Evolutionary conservation across 92 coral and sea anemone genomes (phyloP), one percentile per base, ranked within the genome.

Genomic region (Palythoa heliodiscus): DNA sequence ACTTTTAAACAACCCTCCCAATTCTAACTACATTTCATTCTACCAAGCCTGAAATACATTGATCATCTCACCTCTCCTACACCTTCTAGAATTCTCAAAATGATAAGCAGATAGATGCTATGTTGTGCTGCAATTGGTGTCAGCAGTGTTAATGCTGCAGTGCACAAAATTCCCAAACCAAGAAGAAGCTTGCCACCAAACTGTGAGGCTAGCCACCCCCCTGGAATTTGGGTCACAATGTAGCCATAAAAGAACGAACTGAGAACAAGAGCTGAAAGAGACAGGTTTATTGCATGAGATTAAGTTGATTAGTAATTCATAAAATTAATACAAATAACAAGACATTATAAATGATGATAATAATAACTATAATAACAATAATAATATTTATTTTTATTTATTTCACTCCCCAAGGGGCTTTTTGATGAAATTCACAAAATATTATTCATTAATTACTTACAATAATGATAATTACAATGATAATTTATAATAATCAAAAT

Each of bases 161-260:
- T 93, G 50, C 92, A 90, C 15, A 95, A 88, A 58, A 95, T 95
- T 70, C 98, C 98, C 77, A 90, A 79, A 43, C 98, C 95, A 88
- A 93, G 93, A 39, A 95, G 75, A 61, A 87, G 86, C 69, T 92
- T 95, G 17, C 92, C 98, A 24, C 98, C 98, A 95, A 88, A 87
- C 69, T 91, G 88, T 19, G 98, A 90, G 1, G 95, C 98, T 57
- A 95, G 60, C 98, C 98, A 95, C 3, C 98, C 98, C 17, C 98
- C 98, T n/a, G 98, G 98, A n/a, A 95, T 83, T 76, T 95, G 98
- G 4, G 98, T 93, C 61, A 93, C 55, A 23, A 93, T 87, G 78
- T 95, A 95, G 6, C 98, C 98, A 89, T 95, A 95, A 91, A 95
- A 95, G 83, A 95, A 95, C 60, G 98, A 90, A 70, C 98, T 95